Evolutionary conservation across 2,797 vertebrate genomes (phyloP).

Genomic region (Crypturellus tataupa): DNA sequence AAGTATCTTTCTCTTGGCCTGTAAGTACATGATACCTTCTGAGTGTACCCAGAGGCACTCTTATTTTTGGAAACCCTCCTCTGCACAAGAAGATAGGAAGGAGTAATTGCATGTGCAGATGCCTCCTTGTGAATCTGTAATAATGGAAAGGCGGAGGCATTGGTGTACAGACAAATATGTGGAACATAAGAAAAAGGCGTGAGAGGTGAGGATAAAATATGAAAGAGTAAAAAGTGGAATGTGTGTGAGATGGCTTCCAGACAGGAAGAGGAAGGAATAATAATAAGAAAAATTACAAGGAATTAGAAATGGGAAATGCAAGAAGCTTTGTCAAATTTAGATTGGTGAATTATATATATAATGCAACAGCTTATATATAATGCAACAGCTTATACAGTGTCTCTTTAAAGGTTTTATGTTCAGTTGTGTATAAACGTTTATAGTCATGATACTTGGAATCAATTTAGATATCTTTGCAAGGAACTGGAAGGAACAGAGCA

Average conservation of each 20-base stretch:
- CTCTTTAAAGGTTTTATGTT: not conserved
- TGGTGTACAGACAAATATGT: not conserved
- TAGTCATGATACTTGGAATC: not conserved
- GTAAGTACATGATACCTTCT: not conserved
- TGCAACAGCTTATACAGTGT: not conserved
- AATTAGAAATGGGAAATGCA: not conserved
- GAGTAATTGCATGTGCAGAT: not conserved
- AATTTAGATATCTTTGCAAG: not conserved
- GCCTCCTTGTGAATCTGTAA: not conserved
- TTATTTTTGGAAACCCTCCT: not conserved
- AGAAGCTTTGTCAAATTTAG: not conserved
- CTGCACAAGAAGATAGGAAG: not conserved
- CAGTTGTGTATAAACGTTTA: not conserved
- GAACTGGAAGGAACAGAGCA: not conserved
- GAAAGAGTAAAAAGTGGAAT: too few relatives aligned
- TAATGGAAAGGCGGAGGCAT: not conserved
- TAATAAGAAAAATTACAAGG: not conserved
- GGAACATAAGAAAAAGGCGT: fast-evolving
- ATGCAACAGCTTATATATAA: not conserved
- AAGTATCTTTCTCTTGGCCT: not conserved
- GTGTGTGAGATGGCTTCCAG: not conserved
- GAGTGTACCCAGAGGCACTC: not conserved
- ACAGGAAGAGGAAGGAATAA: not conserved
- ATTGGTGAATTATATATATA: not conserved
- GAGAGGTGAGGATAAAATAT: not conserved